Evolutionary conservation across 2,888 invertebrate species (phyloP), one percentile per base, ranked within the genome.

Genomic region (Cephonodes hylas): DNA sequence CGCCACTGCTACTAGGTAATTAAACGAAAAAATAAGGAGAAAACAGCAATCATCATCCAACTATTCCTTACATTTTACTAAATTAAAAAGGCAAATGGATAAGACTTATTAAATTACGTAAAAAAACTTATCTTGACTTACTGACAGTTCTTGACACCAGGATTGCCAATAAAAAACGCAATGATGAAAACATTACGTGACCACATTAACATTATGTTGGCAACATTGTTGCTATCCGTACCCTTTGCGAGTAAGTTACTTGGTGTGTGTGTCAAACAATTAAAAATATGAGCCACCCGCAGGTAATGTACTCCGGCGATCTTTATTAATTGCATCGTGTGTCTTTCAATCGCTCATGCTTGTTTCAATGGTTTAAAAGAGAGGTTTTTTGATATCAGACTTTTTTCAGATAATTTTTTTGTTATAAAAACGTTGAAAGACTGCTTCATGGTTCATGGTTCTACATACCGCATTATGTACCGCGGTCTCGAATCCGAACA

Each of bases 241-340:
- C 64, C 23, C 57, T 10, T n/a, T 38, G 59, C 48, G 42, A 38
- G 57, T 58, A 53, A 64, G 64, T 66, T 64, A 69, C 74, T 46
- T 60, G 61, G 67, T 63, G 64, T 66, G 65, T 65, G 69, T 64
- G 59, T 64, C 70, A 70, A 61, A 72, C 71, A 71, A 75, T 75
- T 76, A 76, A 74, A 72, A 62, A 61, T 60, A 68, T 62, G 65
- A 71, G 65, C 74, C 77, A 70, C 76, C 77, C 71, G 74, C 71
- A 64, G 74, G 46, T 66, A 27, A 46, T 46, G 10, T 13, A 10
- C 31, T 31, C 27, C 31, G 2, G 15, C 31, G 15, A 25, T 48
- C 15, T 18, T 18, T 31, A 53, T 64, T 70, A 72, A 70, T 70
- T 64, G 62, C 65, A 59, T 66, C 65, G 27, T 53, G 27, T 31